Evolutionary conservation across 2,888 invertebrate species (phyloP), one percentile per base, ranked within the genome.

Genomic region (Axea sp.): DNA sequence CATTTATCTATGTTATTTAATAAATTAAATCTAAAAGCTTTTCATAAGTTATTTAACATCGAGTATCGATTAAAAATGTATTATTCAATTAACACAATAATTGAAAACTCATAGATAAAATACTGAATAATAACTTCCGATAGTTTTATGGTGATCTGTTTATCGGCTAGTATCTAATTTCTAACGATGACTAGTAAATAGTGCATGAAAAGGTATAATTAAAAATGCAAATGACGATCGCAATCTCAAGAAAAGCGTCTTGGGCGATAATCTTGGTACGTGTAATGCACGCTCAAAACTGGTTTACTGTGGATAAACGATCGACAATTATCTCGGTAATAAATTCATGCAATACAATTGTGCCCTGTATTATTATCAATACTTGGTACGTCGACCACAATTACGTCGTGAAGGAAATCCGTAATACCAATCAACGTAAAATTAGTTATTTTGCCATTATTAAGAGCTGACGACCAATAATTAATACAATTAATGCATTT

Each of bases 251-350:
- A 65, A 53, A 65, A 53, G 22, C 51, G 41, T 35, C 55, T 35
- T 49, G 45, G 60, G 45, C 49, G 76, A 77, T 78, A 75, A 80
- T 78, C 62, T 57, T 55, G 17, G 17, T 53, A 68, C 75, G 77
- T 77, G 77, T 76, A 80, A 74, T 75, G 47, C 75, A 74, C 75
- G 73, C 75, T 75, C 45, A 78, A 73, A 79, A 80, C 82, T 79
- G 81, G 81, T 82, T 82, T 77, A 76, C 76, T 78, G 77, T 78
- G 78, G 79, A 82, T 82, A 82, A 83, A 81, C 82, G 83, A 83
- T 83, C 80, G 81, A 77, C 81, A 81, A 82, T 83, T 84, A 82
- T 77, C 78, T 67, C 65, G 79, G 79, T 81, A 81, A 83, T 84
- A 83, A 83, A 83, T 83, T 81, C 80, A 76, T 67, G 39, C 77